Base-by-base conservation (phyloP, 2,113 vertebrate genomes). In the Labeo rohita region DNA sequence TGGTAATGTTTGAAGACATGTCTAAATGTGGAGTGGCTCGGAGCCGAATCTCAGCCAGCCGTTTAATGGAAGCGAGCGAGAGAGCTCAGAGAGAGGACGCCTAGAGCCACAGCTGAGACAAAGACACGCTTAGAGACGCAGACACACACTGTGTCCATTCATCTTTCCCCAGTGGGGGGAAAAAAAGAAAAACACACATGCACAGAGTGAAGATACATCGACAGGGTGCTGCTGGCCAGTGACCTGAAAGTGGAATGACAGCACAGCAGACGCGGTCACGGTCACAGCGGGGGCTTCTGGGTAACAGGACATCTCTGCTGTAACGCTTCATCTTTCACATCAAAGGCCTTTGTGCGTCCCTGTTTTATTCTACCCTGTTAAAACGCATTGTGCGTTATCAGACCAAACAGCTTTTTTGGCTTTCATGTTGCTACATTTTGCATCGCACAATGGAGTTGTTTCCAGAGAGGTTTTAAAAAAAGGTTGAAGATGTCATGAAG, bases 141-240 rank as follows among this genome's bases (percentile, higher is more conserved):
- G 21, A 78, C 80, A 83, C 34, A 87, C 72, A 65, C 74, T 76
- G 65, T 36, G 66, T 83, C 56, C 86, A 87, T 83, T 68, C 84
- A n/a, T 81, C 54, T 85, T 47, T 86, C 52, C 45, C 66, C 47
- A 70, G 80, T 54, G 28, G 34, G 28, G n/a, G 23, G 2, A 1
- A 65, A 80, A 83, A 13, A 45, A 50, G 59, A 61, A 75, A 76
- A 59, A 79, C 78, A 85, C 76, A n/a, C 43, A 86, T 8, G 78
- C 79, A 59, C 10, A 73, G 86, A 39, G 54, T 81, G 50, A 84
- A 21, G 79, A 77, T 84, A 2, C 80, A 79, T 79, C 8, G 11
- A 84, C 45, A 45, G 34, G 39, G 52, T 83, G 84, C 76, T 87
- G 16, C 43, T 70, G 61, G 66, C 85, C 83, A 66, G 52, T 85